Conservation (phyloP, 2,797 vertebrate genomes). For the Apodemus agrarius region DNA sequence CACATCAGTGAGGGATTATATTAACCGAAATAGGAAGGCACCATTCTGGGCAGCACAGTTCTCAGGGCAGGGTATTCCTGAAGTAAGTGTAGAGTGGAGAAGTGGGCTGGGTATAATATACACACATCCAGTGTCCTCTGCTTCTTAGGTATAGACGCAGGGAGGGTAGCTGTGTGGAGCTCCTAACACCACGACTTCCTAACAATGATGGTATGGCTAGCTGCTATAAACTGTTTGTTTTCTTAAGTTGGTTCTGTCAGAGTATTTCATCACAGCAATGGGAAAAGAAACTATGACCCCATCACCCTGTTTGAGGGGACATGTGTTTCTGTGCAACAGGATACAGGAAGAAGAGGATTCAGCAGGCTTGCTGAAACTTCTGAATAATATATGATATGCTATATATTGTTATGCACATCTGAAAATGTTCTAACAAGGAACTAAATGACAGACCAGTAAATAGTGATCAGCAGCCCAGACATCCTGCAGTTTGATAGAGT, state of each 20-base stretch:
- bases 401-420: not conserved
- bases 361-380: not conserved
- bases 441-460: not conserved
- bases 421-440: slow-evolving; percentile 1
- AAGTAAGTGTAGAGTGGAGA: not conserved
- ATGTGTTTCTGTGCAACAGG: not conserved
- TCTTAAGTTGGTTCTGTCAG: not conserved
- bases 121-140: not conserved
- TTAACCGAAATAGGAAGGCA: not conserved
- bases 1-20: not conserved
- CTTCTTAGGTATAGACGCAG: not conserved
- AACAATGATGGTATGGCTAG: not conserved
- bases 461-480: not conserved
- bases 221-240: not conserved
- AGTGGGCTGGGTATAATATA: not conserved
- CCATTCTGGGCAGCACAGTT: not conserved
- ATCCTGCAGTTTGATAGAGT: slow-evolving; percentile 13
- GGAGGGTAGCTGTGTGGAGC: not conserved
- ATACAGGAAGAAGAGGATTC: not conserved
- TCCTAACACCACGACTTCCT: not conserved
- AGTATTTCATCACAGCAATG: not conserved
- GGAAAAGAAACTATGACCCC: not conserved
- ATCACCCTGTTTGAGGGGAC: not conserved
- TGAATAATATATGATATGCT: not conserved
- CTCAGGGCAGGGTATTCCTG: not conserved